These are phyloP conservation scores for Sphaerodactylus townsendi DNA, from an alignment of 2,113 vertebrate genomes.

Conservation along the genomic window DNA sequence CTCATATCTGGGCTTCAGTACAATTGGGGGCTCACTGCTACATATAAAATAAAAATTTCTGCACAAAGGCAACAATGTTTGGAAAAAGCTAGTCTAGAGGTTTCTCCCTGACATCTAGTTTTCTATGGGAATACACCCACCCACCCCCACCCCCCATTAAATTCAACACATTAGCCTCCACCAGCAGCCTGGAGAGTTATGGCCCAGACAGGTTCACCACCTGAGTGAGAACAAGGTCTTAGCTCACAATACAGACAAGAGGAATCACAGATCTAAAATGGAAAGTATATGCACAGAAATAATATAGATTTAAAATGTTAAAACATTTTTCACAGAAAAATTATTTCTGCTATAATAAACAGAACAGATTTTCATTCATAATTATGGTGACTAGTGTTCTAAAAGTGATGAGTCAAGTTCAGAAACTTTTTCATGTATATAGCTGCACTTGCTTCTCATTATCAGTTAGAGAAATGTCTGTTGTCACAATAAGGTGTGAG, in stretches of 20 bases:
- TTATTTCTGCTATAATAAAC: background rate
- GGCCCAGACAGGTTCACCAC: background rate
- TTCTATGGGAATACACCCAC: background rate
- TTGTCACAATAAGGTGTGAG: background rate
- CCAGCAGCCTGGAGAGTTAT: background rate
- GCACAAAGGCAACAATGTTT: background rate
- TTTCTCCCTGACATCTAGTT: background rate
- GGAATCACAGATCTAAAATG: background rate
- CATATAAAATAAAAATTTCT: background rate
- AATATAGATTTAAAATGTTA: no score
- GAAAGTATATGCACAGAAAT: no score
- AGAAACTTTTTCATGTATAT: background rate
- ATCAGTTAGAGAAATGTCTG: background rate
- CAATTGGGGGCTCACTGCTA: background rate
- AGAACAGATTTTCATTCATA: slow-evolving; percentile 10
- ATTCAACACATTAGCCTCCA: background rate
- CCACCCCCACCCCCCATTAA: no score
- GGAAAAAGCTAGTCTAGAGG: background rate
- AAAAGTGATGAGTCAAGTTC: fast-evolving
- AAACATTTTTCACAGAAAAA: background rate
- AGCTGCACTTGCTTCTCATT: no score
- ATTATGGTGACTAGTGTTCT: background rate
- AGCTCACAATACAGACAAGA: background rate
- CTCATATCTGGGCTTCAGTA: background rate
- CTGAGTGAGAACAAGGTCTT: background rate